A percentile compares a stretch with the other conserved stretches of the same genome.
Conservation (phyloP, 2,888 invertebrate species). For the Lampropteryx suffumata region DNA sequence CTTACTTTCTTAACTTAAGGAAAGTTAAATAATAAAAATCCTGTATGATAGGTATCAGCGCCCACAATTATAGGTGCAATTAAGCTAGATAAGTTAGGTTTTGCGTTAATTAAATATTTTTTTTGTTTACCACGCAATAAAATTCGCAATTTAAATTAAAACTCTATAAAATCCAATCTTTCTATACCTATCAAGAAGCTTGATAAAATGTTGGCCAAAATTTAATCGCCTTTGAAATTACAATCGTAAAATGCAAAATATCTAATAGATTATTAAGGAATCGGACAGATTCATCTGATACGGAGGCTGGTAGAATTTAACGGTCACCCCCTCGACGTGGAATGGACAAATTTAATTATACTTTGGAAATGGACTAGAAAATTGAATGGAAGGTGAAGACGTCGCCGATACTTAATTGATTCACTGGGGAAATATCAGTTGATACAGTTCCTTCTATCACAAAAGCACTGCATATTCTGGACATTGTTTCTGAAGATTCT, state of each 20-base stretch:
- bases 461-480: too few species aligned
- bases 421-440: too few species aligned
- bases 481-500: too few species aligned
- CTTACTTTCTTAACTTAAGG: too few species aligned
- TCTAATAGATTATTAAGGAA: slow-evolving; percentile 35
- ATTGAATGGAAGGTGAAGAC: slow-evolving; percentile 63
- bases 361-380: slow-evolving; percentile 75
- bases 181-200: slow-evolving; percentile 2
- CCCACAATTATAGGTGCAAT: too few species aligned
- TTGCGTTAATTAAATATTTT: too few species aligned
- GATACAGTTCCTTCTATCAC: too few species aligned
- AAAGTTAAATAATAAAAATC: too few species aligned
- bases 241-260: slow-evolving; percentile 28
- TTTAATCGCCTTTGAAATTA: slow-evolving; percentile 26
- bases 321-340: slow-evolving; percentile 49
- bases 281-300: slow-evolving; percentile 38
- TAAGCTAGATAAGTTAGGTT: too few species aligned
- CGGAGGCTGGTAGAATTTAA: slow-evolving; percentile 42
- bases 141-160: background rate
- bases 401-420: slow-evolving; percentile 25
- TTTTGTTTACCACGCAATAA: too few species aligned
- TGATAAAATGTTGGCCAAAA: slow-evolving; percentile 11
- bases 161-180: background rate
- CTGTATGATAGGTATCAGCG: too few species aligned
- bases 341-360: slow-evolving; percentile 74